Evolutionary conservation across 1,140 invertebrate species (phyloP), one percentile per base, ranked within the genome.

Genomic region (Ericerus pela): DNA sequence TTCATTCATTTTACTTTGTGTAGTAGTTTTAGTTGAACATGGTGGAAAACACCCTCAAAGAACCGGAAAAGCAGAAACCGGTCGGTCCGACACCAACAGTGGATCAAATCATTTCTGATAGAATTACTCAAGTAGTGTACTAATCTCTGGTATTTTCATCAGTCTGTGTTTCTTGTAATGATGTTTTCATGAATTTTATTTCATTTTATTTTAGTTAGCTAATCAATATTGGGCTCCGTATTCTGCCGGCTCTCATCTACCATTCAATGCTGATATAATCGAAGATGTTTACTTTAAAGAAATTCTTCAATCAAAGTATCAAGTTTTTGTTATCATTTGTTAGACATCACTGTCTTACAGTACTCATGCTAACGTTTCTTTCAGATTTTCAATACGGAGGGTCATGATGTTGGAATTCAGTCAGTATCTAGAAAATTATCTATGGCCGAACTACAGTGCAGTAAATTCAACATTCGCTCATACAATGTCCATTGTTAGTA

Each of bases 401-500:
- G 89, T 94, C 53, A 94, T 96, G 81, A 84, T 96, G 76, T 71
- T 98, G 29, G 94, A 98, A 70, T 95, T 96, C 65, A 94, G 91
- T 65, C 94, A 97, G 63, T 99, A 96, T 70, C 69, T 99, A 58
- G 95, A 99, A 69, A 91, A 92, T 66, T 98, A 89, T 72, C 68
- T 99, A 14, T 98, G 95, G 95, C 92, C 91, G n/a, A 87, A 97
- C 71, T 98, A 90, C 68, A 70, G 76, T 38, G 72, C 77, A 1
- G 73, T 70, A 14, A 73, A 73, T 51, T 79, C 88, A 1, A 77
- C 80, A 0, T 75, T 83, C 59, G 78, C 81, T 2, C 90, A 96
- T 69, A 79, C 95, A 58, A 81, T 99, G 79, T 96, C 93, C 0
- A 94, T 99, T 60, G 84, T 96, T 29, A 81, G 89, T 0, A 95